phyloP scores from a whole-genome alignment of 1,140 invertebrate genomes.

The Linepithema humile region DNA sequence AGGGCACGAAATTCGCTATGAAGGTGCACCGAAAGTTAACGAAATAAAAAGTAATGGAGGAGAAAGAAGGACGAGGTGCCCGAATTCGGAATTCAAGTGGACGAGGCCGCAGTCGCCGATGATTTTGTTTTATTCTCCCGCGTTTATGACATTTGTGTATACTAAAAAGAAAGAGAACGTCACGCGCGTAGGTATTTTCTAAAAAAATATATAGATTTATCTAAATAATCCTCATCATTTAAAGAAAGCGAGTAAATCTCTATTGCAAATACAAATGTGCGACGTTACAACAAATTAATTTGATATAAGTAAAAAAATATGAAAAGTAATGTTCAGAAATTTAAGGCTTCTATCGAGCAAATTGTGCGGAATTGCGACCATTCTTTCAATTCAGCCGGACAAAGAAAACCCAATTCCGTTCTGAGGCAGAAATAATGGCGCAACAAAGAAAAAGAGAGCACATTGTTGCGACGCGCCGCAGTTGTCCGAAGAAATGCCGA shows the following conservation, averaged over 20 bases:
- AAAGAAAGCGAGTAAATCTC: neutral
- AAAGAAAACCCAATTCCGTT: neutral
- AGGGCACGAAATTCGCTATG: constrained; percentile 66
- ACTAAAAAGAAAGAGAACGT: constrained; percentile 18
- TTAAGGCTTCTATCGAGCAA: neutral
- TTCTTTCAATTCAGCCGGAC: neutral
- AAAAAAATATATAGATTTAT: too few relatives aligned
- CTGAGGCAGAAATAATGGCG: constrained; percentile 19
- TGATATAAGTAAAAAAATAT: neutral
- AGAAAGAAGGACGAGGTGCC: constrained; percentile 33
- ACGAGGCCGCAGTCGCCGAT: neutral
- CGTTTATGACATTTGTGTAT: constrained; percentile 12
- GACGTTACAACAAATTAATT: neutral
- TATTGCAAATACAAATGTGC: neutral
- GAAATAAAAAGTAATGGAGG: neutral
- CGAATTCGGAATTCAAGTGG: constrained; percentile 35
- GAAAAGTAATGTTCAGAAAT: neutral
- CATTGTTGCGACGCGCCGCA: constrained; percentile 2
- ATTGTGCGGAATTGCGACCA: neutral
- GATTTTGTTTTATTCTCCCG: constrained; percentile 18
- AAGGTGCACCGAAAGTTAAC: constrained; percentile 45
- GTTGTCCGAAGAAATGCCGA: neutral
- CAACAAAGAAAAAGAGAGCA: neutral
- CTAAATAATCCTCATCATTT: constrained; percentile 12
- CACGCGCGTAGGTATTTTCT: too few relatives aligned